Evolutionary conservation across 2,888 invertebrate genomes (phyloP).

Genomic region (Tachina lurida): DNA sequence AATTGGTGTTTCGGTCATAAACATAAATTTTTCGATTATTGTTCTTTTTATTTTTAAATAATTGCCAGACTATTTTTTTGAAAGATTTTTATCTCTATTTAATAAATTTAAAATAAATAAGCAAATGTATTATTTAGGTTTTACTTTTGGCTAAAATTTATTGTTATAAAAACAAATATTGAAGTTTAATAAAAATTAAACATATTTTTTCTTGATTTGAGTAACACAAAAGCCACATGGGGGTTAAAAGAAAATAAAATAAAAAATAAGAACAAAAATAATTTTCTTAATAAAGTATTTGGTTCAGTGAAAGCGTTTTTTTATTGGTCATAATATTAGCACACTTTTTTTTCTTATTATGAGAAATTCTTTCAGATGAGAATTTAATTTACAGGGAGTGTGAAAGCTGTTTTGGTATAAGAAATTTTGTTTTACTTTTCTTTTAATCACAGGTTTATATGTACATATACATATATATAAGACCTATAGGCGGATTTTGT

Average conservation of each 20-base stretch:
- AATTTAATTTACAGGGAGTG: too few species aligned
- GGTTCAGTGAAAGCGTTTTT: too few species aligned
- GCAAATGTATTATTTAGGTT: constrained; percentile 14
- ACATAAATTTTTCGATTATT: constrained; percentile 60
- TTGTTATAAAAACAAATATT: constrained; percentile 42
- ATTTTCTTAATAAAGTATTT: not conserved
- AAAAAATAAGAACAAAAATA: not conserved
- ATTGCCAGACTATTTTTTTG: constrained; percentile 48
- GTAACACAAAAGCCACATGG: not conserved
- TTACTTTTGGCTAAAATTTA: constrained; percentile 31
- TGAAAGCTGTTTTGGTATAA: too few species aligned
- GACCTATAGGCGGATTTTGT: too few species aligned
- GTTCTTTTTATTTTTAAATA: constrained; percentile 46
- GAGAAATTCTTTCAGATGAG: too few species aligned
- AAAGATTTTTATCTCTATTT: constrained; percentile 61
- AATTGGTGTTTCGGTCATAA: constrained; percentile 51
- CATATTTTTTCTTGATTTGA: constrained; percentile 16
- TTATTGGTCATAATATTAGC: too few species aligned
- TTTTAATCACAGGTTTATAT: too few species aligned
- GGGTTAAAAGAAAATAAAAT: not conserved
- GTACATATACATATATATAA: too few species aligned
- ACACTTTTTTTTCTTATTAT: too few species aligned
- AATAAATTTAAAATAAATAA: constrained; percentile 54
- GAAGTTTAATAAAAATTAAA: constrained; percentile 37
- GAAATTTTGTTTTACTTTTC: too few species aligned